phyloP scores from a whole-genome alignment of 2,113 vertebrate species.

The Boleophthalmus pectinirostris region DNA sequence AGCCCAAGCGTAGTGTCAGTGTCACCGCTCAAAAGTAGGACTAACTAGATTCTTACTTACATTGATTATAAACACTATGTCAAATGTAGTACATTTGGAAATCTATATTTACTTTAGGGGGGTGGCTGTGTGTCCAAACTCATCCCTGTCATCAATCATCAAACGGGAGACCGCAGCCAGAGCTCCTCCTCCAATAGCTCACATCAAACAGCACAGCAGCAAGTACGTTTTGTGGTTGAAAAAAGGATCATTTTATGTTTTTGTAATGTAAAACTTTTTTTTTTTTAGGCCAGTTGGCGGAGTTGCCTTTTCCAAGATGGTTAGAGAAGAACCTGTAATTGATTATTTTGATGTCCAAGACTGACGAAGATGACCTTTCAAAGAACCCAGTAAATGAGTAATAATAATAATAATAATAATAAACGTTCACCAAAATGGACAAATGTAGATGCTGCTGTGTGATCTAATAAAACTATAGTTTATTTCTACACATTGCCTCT shows the following conservation, averaged over 20 bases:
- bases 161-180: conserved; percentile 85
- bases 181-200: conserved; percentile 91
- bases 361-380: conserved; percentile 48
- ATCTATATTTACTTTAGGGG: conserved; percentile 75
- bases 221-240: conserved; percentile 77
- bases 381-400: neutral
- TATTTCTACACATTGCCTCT: conserved; percentile 4
- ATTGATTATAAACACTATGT: neutral
- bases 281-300: conserved; percentile 72
- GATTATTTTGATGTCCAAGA: conserved; percentile 99
- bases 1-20: conserved; percentile 95
- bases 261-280: neutral
- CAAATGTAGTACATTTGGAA: neutral
- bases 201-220: conserved; percentile 88
- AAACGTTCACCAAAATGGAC: neutral
- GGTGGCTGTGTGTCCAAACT: conserved; percentile 87
- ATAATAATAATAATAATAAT: neutral
- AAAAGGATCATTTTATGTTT: neutral
- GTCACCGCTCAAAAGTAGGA: conserved; percentile 88
- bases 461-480: conserved; percentile 19
- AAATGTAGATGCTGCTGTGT: neutral
- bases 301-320: conserved; percentile 79
- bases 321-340: conserved; percentile 87
- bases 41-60: neutral
- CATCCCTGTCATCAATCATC: conserved; percentile 85